Conservation (phyloP, 1,140 invertebrate species). For the Carposina sasakii region DNA sequence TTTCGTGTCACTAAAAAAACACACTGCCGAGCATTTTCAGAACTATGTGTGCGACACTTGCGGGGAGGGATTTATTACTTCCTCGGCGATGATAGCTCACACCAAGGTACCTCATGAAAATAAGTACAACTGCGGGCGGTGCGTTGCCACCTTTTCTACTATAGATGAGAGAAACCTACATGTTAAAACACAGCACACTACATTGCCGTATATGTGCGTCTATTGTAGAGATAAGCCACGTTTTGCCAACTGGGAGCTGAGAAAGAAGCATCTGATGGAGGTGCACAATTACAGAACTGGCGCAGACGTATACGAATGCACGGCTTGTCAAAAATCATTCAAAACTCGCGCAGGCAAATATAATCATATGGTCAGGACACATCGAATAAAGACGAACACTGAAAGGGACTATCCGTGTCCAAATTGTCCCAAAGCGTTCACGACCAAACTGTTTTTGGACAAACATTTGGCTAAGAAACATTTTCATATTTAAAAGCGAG, state of each 20-base stretch:
- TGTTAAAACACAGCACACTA: slow-evolving; percentile 59
- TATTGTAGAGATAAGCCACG: slow-evolving; percentile 59
- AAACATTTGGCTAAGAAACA: slow-evolving; percentile 63
- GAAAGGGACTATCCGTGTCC: slow-evolving; percentile 53
- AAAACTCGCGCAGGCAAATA: slow-evolving; percentile 63
- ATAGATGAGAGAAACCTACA: slow-evolving; percentile 58
- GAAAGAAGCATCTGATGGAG: slow-evolving; percentile 55
- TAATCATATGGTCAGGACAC: slow-evolving; percentile 58
- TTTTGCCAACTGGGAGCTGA: slow-evolving; percentile 56
- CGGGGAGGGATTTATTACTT: slow-evolving; percentile 59
- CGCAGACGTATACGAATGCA: slow-evolving; percentile 55
- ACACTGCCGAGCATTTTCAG: slow-evolving; percentile 55
- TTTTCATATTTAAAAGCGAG: slow-evolving; percentile 35
- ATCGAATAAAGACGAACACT: slow-evolving; percentile 50
- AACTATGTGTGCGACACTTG: slow-evolving; percentile 64
- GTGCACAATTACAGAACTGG: slow-evolving; percentile 57
- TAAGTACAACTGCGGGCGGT: slow-evolving; percentile 56
- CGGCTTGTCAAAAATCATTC: slow-evolving; percentile 54
- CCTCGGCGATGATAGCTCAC: slow-evolving; percentile 58
- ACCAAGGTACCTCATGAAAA: slow-evolving; percentile 63
- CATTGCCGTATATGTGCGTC: slow-evolving; percentile 52
- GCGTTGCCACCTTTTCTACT: slow-evolving; percentile 51
- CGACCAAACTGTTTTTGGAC: slow-evolving; percentile 57
- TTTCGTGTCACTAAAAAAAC: slow-evolving; percentile 52
- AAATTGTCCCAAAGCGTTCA: slow-evolving; percentile 55